Conservation (phyloP, 2,113 vertebrate species). For the Neotragus moschatus region DNA sequence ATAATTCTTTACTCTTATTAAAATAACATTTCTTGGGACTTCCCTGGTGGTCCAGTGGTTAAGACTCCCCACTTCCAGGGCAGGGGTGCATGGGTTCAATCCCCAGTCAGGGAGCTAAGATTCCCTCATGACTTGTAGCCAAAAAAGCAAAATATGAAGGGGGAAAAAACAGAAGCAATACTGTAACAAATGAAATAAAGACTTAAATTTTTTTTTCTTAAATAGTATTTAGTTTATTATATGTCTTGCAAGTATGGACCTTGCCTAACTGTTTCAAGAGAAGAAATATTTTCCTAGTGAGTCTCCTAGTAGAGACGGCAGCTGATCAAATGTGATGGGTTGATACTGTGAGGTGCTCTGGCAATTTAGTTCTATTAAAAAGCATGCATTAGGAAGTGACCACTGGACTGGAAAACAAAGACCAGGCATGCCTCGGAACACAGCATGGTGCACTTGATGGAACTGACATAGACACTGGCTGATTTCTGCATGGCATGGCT, state of each 20-base stretch:
- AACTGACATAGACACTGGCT: background rate
- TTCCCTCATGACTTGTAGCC: background rate
- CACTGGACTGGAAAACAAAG: background rate
- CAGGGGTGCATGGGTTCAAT: background rate
- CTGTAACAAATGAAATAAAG: background rate
- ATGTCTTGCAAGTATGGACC: background rate
- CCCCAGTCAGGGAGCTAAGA: background rate
- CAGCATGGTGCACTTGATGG: fast-evolving
- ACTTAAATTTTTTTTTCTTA: background rate
- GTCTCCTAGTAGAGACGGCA: background rate
- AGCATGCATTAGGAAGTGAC: background rate
- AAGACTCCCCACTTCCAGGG: background rate
- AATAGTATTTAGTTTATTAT: background rate
- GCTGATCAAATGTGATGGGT: background rate
- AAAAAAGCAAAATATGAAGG: background rate
- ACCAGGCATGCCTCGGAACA: background rate
- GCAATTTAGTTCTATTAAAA: background rate
- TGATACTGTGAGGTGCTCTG: no score
- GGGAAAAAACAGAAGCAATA: background rate
- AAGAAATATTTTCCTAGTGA: background rate
- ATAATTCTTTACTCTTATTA: background rate
- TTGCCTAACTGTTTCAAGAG: background rate
- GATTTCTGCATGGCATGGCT: background rate
- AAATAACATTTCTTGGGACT: background rate
- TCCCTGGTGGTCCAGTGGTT: background rate